phyloP scores from a whole-genome alignment of 1,140 invertebrate genomes.

The Ceratina calcarata region DNA sequence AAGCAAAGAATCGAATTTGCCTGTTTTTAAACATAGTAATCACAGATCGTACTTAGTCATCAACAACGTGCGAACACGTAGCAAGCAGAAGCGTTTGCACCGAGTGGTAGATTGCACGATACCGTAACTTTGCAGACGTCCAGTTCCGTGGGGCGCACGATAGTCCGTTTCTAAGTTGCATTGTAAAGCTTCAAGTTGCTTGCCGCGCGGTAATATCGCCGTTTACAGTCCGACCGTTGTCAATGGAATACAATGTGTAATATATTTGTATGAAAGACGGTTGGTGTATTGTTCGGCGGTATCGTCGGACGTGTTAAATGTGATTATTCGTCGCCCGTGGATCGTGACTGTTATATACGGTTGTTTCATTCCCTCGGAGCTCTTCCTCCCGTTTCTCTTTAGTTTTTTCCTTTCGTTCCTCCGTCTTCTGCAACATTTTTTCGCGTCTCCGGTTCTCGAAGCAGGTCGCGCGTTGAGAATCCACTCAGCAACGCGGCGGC shows the following conservation, averaged over 20 bases:
- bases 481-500: conserved; percentile 51
- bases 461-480: conserved; percentile 43
- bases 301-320: conserved; percentile 62
- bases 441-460: conserved; percentile 28
- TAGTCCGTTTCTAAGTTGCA: conserved; percentile 33
- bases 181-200: conserved; percentile 43
- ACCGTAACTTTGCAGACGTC: conserved; percentile 27
- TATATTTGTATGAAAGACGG: conserved; percentile 42
- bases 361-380: conserved; percentile 2
- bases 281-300: conserved; percentile 31
- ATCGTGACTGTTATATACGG: conserved; percentile 23
- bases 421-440: conserved; percentile 20
- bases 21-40: conserved; percentile 15
- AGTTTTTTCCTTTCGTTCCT: background rate
- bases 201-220: conserved; percentile 52
- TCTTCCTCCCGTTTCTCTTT: conserved; percentile 29
- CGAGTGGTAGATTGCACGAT: conserved; percentile 40
- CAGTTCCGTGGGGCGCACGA: conserved; percentile 51
- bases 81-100: conserved; percentile 11
- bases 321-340: conserved; percentile 68
- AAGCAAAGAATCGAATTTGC: background rate
- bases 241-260: conserved; percentile 60
- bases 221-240: conserved; percentile 50
- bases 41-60: conserved; percentile 24
- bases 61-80: background rate